Evolutionary conservation across 2,113 vertebrate species (phyloP).

Genomic region (Epinephelus lanceolatus): DNA sequence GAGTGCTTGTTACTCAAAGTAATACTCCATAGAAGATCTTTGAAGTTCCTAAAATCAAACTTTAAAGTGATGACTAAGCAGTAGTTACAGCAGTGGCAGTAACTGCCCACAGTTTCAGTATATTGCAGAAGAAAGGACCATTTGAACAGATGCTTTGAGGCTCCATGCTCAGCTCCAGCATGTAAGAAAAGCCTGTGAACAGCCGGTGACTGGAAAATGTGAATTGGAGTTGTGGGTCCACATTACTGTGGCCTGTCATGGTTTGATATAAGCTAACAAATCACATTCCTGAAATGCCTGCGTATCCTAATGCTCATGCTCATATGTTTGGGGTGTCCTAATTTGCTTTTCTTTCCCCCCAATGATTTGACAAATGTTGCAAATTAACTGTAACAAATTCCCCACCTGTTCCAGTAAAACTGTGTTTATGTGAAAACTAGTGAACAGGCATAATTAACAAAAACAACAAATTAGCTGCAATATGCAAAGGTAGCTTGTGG

Average conservation of each 20-base stretch:
- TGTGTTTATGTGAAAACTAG: conserved; percentile 17
- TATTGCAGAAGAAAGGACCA: conserved; percentile 24
- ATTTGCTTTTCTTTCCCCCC: conserved; percentile 31
- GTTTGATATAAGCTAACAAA: conserved; percentile 53
- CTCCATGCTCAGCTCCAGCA: conserved; percentile 42
- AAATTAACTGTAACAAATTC: conserved; percentile 59
- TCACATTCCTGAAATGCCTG: conserved; percentile 27
- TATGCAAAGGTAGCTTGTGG: not conserved
- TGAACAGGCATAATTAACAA: conserved; percentile 32
- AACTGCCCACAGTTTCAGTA: conserved; percentile 8
- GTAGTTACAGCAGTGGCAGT: not conserved
- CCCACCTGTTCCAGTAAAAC: conserved; percentile 61
- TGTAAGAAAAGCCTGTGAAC: conserved; percentile 26
- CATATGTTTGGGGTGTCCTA: conserved; percentile 31
- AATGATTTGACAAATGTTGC: conserved; percentile 62
- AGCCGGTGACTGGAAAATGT: conserved; percentile 45
- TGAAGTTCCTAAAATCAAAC: not conserved
- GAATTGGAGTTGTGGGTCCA: conserved; percentile 26
- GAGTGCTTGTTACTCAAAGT: not conserved
- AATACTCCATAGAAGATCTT: not conserved
- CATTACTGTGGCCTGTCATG: conserved; percentile 21
- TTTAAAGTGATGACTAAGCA: not conserved
- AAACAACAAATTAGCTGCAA: conserved; percentile 18
- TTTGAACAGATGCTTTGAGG: conserved; percentile 46
- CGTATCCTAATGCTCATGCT: conserved; percentile 17